Evolutionary conservation across 2,888 invertebrate genomes (phyloP).

Genomic region (Lasioglossum malachurum): DNA sequence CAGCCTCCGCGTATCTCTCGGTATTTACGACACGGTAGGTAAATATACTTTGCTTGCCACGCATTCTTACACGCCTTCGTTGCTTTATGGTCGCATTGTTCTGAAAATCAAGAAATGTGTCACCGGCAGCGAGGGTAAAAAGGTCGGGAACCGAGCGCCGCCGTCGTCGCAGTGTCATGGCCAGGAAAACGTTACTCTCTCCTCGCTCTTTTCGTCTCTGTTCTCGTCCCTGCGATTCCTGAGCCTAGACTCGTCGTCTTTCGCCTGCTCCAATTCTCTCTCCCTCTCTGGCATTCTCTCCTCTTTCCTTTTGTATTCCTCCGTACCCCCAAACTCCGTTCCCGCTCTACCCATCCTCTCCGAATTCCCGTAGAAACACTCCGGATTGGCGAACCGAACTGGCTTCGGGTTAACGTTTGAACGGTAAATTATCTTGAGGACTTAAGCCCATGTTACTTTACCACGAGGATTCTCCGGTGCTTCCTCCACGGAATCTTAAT

Average conservation of each 20-base stretch:
- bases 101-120: slow-evolving; percentile 84
- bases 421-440: slow-evolving; percentile 78
- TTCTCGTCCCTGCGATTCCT: slow-evolving; percentile 42
- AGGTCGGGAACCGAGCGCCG: slow-evolving; percentile 76
- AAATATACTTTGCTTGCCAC: slow-evolving; percentile 66
- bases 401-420: slow-evolving; percentile 75
- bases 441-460: slow-evolving; percentile 61
- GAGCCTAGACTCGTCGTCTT: slow-evolving; percentile 48
- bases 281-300: slow-evolving; percentile 12
- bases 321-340: slow-evolving; percentile 11
- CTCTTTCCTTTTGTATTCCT: slow-evolving; percentile 28
- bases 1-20: slow-evolving; percentile 33
- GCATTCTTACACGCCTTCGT: slow-evolving; percentile 73
- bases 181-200: slow-evolving; percentile 80
- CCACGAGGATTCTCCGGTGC: slow-evolving; percentile 48
- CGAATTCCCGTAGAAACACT: slow-evolving; percentile 44
- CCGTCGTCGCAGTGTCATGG: slow-evolving; percentile 78
- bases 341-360: slow-evolving; percentile 29
- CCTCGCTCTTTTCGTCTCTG: slow-evolving; percentile 47
- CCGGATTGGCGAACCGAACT: slow-evolving; percentile 54
- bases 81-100: slow-evolving; percentile 82
- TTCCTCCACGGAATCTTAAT: slow-evolving; percentile 76
- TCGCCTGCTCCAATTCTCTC: slow-evolving; percentile 25
- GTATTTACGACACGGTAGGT: slow-evolving; percentile 59
- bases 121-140: slow-evolving; percentile 83